Percentiles rank a stretch among this genome's conserved stretches.
Conservation (phyloP, 2,797 vertebrate species). For the Clarias laeviceps region DNA sequence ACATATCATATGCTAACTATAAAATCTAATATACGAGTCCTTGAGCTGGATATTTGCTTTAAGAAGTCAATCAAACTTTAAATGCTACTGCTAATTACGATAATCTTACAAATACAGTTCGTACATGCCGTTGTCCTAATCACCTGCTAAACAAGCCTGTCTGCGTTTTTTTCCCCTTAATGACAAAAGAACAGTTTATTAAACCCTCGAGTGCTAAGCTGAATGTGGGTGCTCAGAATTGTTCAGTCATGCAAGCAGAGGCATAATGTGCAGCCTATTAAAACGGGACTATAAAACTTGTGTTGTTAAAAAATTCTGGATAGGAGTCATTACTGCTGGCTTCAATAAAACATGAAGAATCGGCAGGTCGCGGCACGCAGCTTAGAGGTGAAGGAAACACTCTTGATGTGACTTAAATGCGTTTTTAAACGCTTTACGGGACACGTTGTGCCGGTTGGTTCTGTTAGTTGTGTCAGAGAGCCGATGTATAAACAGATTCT, state of each 20-base stretch:
- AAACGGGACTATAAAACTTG: slow-evolving; percentile 37
- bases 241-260: slow-evolving; percentile 51
- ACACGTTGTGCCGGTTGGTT: background rate
- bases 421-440: slow-evolving; percentile 3
- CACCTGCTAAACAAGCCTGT: background rate
- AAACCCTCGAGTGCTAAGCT: slow-evolving; percentile 16
- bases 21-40: background rate
- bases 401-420: background rate
- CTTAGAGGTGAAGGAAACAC: background rate
- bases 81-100: background rate
- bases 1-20: background rate
- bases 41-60: background rate
- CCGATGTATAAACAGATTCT: background rate
- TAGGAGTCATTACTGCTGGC: slow-evolving; percentile 43
- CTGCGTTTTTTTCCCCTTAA: background rate
- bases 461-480: background rate
- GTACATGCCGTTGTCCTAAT: background rate
- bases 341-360: slow-evolving; percentile 58
- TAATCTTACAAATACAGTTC: background rate
- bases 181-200: slow-evolving; percentile 5
- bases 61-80: background rate
- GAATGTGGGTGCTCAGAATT: slow-evolving; percentile 25
- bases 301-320: slow-evolving; percentile 47
- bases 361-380: slow-evolving; percentile 49
- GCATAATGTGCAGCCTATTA: slow-evolving; percentile 40